Evolutionary conservation across 1,140 invertebrate species (phyloP), one percentile per base, ranked within the genome.

Genomic region (Battus philenor): DNA sequence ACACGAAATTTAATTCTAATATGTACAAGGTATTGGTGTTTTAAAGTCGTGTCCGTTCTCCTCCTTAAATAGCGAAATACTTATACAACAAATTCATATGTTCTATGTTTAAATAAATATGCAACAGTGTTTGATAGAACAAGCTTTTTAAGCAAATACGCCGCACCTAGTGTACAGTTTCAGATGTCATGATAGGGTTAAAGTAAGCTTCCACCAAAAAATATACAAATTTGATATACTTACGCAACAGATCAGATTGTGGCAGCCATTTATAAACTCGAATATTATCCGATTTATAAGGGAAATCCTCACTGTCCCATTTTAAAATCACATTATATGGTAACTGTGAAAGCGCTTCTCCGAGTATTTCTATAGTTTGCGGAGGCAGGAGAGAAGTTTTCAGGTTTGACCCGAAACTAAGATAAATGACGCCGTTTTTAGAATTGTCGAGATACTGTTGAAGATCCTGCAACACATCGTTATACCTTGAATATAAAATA

Each of bases 331-430:
- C 70, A 49, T 68, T 75, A 26, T 84, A 86, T 5, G 86, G 80
- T 4, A 89, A 38, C 47, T 78, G 54, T 2, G 75, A 47, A 12
- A 90, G 86, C 2, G 72, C 85, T 15, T 73, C 50, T 5, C 87
- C 46, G 13, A 90, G 76, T 4, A 67, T 59, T 44, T 77, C 51
- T 8, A 79, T 38, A 7, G 71, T 76, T 4, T 76, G 59, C 5
- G 44, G 13, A 0, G 83, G 67, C 33, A 89, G 57, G 5, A 78
- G 49, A 0, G 64, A 51, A 30, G 80, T 72, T 46, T 77, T 69
- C 0, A 87, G 53, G 31, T 82, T 87, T 6, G 86, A 81, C 1
- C 89, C 89, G 7, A 90, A 65, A 46, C 86, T 88, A 49, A 90
- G 85, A 32, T 88, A 88, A 33, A 81, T 69, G 0, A 75, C 65